Percentiles rank a stretch among this genome's conserved stretches.
These are phyloP conservation scores for Cinara cedri DNA, from an alignment of 2,888 invertebrate species.

Conservation along the genomic window DNA sequence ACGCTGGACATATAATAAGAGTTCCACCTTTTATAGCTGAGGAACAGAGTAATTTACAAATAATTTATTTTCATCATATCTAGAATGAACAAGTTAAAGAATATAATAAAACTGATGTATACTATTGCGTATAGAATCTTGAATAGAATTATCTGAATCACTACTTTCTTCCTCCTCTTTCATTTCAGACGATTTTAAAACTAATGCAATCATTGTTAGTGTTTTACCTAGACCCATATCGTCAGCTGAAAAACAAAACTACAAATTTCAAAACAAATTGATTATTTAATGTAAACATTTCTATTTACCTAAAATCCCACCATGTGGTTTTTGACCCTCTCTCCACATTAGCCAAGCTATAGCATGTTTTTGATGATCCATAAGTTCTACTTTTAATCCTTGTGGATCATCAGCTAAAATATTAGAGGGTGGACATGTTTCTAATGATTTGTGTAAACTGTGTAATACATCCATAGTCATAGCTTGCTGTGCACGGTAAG, in stretches of 20 bases:
- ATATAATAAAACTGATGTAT: background rate
- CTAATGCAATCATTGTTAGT: conserved; percentile 78
- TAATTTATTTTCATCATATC: background rate
- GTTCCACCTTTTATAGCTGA: conserved; percentile 69
- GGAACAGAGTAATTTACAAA: background rate
- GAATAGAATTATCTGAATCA: conserved; percentile 58
- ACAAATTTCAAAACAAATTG: background rate
- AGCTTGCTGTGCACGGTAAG: conserved; percentile 72
- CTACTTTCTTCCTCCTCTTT: conserved; percentile 63
- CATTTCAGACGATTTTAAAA: conserved; percentile 68
- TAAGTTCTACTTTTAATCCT: conserved; percentile 72
- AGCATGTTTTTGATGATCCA: conserved; percentile 85
- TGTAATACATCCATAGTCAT: conserved; percentile 76
- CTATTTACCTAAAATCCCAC: conserved; percentile 80
- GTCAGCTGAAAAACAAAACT: conserved; percentile 67
- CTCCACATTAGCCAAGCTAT: conserved; percentile 89
- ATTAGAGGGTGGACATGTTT: conserved; percentile 71
- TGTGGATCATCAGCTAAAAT: conserved; percentile 69
- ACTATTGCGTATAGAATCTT: background rate
- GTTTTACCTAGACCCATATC: conserved; percentile 88
- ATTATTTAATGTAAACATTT: background rate
- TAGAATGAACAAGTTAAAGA: background rate
- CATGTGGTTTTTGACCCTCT: conserved; percentile 82
- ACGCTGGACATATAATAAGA: conserved; percentile 91
- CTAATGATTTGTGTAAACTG: conserved; percentile 74